Conservation (phyloP, 2,113 vertebrate species). For the Upupa epops region DNA sequence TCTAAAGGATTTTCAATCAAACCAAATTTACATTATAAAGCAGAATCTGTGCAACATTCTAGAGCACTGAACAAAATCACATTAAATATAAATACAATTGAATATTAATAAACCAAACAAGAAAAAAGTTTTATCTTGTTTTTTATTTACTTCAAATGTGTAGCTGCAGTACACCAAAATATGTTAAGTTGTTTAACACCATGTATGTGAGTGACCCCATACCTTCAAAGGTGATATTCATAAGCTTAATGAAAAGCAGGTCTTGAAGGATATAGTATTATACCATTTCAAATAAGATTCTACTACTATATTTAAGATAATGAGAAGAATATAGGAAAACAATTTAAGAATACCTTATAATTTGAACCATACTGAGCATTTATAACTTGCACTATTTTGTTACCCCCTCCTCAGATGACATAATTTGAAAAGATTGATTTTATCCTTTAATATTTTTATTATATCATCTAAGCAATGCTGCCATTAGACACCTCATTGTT, state of each 20-base stretch:
- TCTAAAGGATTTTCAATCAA: conserved; percentile 41
- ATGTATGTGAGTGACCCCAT: not conserved
- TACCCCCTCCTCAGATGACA: not conserved
- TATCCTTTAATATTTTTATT: not conserved
- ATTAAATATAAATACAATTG: conserved; percentile 61
- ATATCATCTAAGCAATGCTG: not conserved
- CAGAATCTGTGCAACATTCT: conserved; percentile 24
- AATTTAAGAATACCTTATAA: not conserved
- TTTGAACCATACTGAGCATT: not conserved
- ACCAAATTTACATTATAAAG: conserved; percentile 71
- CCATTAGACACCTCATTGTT: not conserved
- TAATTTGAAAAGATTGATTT: not conserved
- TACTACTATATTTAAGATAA: not conserved
- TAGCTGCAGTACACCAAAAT: not conserved
- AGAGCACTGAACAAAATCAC: conserved; percentile 34
- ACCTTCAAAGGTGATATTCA: not conserved
- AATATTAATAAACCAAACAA: conserved; percentile 64
- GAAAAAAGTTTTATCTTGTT: conserved; percentile 47
- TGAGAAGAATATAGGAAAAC: not conserved
- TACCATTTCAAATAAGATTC: not conserved
- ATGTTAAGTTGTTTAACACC: not conserved
- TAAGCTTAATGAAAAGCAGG: not conserved
- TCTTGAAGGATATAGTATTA: not conserved
- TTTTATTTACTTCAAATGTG: not conserved
- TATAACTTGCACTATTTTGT: not conserved